Evolutionary conservation across 2,888 invertebrate species (phyloP).

Genomic region (Hypena proboscidalis): DNA sequence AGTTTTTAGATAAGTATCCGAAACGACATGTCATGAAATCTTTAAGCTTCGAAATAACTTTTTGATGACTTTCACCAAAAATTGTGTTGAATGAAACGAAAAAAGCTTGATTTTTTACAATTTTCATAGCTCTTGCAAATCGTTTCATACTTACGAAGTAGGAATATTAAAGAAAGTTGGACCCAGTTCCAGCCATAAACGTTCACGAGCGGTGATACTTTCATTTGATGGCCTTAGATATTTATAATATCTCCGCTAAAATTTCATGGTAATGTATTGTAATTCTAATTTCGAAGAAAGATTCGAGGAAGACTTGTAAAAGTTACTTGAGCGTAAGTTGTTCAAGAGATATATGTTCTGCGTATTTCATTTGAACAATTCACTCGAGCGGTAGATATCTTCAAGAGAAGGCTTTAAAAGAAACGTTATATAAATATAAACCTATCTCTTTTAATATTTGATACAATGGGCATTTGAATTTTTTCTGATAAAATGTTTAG

Average conservation of each 20-base stretch:
- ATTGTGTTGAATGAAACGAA: slow-evolving; percentile 49
- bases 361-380: too few relatives aligned
- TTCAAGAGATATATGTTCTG: too few relatives aligned
- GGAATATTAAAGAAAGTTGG: slow-evolving; percentile 50
- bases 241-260: slow-evolving; percentile 10
- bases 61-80: not conserved
- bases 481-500: too few relatives aligned
- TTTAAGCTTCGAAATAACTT: too few relatives aligned
- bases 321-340: too few relatives aligned
- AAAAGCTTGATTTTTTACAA: slow-evolving; percentile 43
- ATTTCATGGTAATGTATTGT: slow-evolving; percentile 4
- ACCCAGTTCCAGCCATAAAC: slow-evolving; percentile 27
- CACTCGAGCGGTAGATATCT: too few relatives aligned
- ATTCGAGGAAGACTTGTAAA: not conserved
- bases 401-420: too few relatives aligned
- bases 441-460: too few relatives aligned
- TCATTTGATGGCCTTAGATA: slow-evolving; percentile 16
- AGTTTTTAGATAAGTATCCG: too few relatives aligned
- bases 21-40: too few relatives aligned
- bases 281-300: slow-evolving; percentile 6
- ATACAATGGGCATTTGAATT: too few relatives aligned
- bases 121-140: slow-evolving; percentile 46
- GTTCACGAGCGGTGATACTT: slow-evolving; percentile 12
- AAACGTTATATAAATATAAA: too few relatives aligned
- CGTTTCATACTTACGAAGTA: slow-evolving; percentile 51